Percentiles rank a stretch among this genome's conserved stretches.
phyloP scores from a whole-genome alignment of 1,140 invertebrate genomes.

The Phymastichus coffea region DNA sequence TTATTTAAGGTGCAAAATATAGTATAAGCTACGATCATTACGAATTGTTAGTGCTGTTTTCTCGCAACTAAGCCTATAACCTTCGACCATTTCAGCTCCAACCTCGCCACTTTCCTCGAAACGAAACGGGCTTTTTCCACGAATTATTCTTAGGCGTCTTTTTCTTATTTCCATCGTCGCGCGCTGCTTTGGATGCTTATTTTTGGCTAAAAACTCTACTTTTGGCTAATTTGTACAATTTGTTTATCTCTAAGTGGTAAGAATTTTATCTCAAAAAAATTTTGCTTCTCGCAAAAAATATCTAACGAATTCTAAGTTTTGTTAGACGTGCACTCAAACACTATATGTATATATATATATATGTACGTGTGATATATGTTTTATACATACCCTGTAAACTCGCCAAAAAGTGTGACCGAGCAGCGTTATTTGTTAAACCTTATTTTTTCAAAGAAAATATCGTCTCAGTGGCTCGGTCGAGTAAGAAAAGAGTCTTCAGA shows the following conservation, averaged over 20 bases:
- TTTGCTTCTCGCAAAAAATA: no score
- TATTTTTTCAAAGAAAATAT: no score
- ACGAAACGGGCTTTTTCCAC: no score
- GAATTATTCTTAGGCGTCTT: no score
- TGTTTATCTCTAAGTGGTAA: no score
- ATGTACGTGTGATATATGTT: background rate
- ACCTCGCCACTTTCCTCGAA: constrained; percentile 23
- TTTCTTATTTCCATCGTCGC: no score
- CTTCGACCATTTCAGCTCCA: constrained; percentile 24
- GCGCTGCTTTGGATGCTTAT: no score
- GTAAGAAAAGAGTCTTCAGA: constrained; percentile 17
- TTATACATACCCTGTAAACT: constrained; percentile 10
- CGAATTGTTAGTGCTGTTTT: constrained; percentile 45
- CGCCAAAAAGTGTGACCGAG: constrained; percentile 8
- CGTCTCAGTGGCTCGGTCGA: constrained; percentile 41
- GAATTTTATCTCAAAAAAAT: no score
- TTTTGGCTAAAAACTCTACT: no score
- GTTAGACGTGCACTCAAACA: background rate
- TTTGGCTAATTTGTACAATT: constrained; percentile 8
- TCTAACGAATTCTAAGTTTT: constrained; percentile 16
- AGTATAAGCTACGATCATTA: constrained; percentile 51
- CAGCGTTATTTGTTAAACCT: constrained; percentile 1
- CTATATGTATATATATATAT: background rate
- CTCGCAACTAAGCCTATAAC: constrained; percentile 43
- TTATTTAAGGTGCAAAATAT: constrained; percentile 54